Conservation (phyloP, 92 coral and sea anemone species). For the Muricea muricata region DNA sequence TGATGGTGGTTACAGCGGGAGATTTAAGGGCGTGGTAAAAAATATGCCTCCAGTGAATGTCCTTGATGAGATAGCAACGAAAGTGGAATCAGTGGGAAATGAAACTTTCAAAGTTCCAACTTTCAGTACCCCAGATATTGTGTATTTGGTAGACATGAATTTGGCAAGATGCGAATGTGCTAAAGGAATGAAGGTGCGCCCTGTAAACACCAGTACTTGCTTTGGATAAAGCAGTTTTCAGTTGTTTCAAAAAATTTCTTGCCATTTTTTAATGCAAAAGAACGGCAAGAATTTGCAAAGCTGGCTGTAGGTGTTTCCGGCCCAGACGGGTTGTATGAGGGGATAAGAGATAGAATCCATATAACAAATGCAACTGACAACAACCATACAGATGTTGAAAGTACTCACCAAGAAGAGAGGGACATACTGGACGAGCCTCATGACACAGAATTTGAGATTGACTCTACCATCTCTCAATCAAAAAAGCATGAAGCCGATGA, state of each 20-base stretch:
- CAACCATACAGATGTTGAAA: neutral
- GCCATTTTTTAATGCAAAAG: conserved; percentile 25
- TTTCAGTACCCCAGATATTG: conserved; percentile 10
- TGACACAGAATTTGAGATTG: neutral
- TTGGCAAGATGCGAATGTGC: conserved; percentile 16
- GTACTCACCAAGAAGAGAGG: neutral
- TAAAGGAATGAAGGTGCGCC: conserved; percentile 29
- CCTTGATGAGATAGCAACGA: conserved; percentile 33
- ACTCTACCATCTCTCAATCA: neutral
- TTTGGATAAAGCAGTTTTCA: conserved; percentile 22
- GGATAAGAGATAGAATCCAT: conserved; percentile 31
- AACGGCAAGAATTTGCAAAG: conserved; percentile 39
- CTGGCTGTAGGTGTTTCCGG: conserved; percentile 41
- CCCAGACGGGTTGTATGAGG: conserved; percentile 24
- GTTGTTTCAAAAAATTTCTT: conserved; percentile 16
- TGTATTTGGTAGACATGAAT: conserved; percentile 34
- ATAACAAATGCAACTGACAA: neutral
- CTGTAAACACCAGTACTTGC: conserved; percentile 31
- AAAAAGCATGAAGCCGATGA: neutral
- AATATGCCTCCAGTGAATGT: conserved; percentile 11
- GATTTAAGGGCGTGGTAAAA: conserved; percentile 55
- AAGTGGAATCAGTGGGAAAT: conserved; percentile 22
- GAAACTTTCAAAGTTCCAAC: conserved; percentile 10
- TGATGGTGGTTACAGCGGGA: conserved; percentile 69
- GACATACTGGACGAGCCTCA: neutral